These are phyloP conservation scores for Chlorodrepanis virens DNA, from an alignment of 2,113 vertebrate species.

Conservation along the genomic window DNA sequence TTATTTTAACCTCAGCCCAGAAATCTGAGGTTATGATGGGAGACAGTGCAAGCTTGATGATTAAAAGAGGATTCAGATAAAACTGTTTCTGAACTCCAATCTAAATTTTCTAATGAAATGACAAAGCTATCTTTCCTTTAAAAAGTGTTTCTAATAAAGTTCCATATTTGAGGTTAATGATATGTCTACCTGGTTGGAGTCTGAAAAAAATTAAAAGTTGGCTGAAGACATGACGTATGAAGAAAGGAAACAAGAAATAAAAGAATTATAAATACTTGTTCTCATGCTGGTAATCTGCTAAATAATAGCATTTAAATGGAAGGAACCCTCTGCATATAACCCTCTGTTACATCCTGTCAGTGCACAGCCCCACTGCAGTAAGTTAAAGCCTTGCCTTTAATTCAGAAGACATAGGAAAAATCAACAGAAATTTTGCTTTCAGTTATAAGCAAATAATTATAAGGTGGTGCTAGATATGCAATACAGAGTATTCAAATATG, in stretches of 20 bases:
- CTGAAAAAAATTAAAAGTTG: neutral
- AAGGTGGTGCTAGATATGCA: neutral
- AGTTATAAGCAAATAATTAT: neutral
- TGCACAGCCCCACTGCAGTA: neutral
- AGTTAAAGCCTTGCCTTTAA: neutral
- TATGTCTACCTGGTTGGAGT: neutral
- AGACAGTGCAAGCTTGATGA: neutral
- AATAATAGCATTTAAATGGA: neutral
- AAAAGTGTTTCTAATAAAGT: neutral
- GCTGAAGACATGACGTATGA: neutral
- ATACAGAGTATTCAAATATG: neutral
- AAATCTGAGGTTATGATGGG: constrained; percentile 1
- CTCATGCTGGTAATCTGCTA: neutral
- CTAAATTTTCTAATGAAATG: constrained; percentile 32
- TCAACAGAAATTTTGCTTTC: neutral
- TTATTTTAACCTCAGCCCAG: constrained; percentile 29
- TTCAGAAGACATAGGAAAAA: neutral
- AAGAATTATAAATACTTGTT: neutral
- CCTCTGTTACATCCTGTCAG: neutral
- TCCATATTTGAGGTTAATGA: constrained; percentile 9
- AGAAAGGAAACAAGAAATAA: neutral
- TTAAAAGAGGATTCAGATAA: constrained; percentile 8
- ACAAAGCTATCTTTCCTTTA: neutral
- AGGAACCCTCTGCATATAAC: neutral
- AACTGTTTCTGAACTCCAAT: neutral